Conservation (phyloP, 2,113 vertebrate genomes). For the Gambusia holbrooki region DNA sequence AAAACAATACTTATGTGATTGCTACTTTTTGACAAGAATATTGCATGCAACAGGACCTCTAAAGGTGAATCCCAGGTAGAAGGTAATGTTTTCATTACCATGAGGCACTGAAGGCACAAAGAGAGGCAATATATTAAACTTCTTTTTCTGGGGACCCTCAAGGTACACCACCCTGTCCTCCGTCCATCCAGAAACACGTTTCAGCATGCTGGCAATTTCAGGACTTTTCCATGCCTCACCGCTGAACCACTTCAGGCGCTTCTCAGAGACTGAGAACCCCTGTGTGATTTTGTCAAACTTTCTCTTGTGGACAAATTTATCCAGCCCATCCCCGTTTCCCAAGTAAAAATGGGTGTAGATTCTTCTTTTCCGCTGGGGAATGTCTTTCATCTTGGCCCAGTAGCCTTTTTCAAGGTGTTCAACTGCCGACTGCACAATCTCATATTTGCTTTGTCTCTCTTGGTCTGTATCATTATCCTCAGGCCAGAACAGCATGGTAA, state of each 20-base stretch:
- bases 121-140: conserved; percentile 69
- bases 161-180: conserved; percentile 79
- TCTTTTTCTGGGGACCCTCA: conserved; percentile 62
- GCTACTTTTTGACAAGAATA: conserved; percentile 47
- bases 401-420: conserved; percentile 72
- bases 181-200: conserved; percentile 82
- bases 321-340: conserved; percentile 77
- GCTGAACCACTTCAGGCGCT: conserved; percentile 79
- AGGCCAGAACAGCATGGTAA: conserved; percentile 84
- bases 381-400: conserved; percentile 78
- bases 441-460: conserved; percentile 74
- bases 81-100: conserved; percentile 79
- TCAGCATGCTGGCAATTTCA: conserved; percentile 65
- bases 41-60: conserved; percentile 75
- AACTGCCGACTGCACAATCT: conserved; percentile 76
- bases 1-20: background rate
- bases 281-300: conserved; percentile 75
- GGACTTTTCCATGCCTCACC: conserved; percentile 75
- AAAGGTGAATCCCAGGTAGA: conserved; percentile 69
- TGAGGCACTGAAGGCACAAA: conserved; percentile 73
- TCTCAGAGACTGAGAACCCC: conserved; percentile 72
- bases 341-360: conserved; percentile 83
- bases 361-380: conserved; percentile 77
- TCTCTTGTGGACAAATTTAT: conserved; percentile 81
- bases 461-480: conserved; percentile 74